Base-by-base conservation (phyloP, 2,113 vertebrate genomes). In the Raphicerus campestris region DNA sequence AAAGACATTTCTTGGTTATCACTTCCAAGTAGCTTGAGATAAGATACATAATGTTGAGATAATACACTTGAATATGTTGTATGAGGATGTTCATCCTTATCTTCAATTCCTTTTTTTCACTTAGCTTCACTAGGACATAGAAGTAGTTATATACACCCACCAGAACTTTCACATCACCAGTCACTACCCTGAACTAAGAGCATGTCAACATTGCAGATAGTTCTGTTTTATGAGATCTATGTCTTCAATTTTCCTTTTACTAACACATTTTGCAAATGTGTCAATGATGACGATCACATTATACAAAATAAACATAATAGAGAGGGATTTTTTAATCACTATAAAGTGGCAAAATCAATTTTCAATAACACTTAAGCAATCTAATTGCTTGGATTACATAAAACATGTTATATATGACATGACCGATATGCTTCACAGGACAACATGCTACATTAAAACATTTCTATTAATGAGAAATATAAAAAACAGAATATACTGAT, bases 181-280 rank as follows among this genome's bases (percentile, higher is more conserved):
- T 83, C 51, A 85, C 10, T 70, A 35, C 30, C 42, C 15, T 87
- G 20, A 7, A 86, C 8, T 51, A 83, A 92, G 77, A 70, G 26
- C 75, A 26, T 19, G 9, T 93, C 42, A 82, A 63, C 32, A 56
- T 49, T 26, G 3, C 45, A 87, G 10, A 42, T 22, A 61, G 17
- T 20, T 42, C 55, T 87, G 13, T 11, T 75, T 90, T 51, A 35
- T 55, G 47, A 80, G 39, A 58, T 94, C 16, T 91, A 3, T 55
- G 26, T 95, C 78, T 91, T 77, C 51, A 4, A 51, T 58, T 4
- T 92, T 77, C n/a, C 19, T 92, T 89, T 87, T 58, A 73, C 16
- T 90, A 63, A 83, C 80, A 89, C 9, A 95, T 90, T 93, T 96
- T 93, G 61, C 28, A 90, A 87, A 63, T 91, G 51, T 89, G 24